Conservation (phyloP, 1,140 invertebrate species). For the Mactra quadrangularis region DNA sequence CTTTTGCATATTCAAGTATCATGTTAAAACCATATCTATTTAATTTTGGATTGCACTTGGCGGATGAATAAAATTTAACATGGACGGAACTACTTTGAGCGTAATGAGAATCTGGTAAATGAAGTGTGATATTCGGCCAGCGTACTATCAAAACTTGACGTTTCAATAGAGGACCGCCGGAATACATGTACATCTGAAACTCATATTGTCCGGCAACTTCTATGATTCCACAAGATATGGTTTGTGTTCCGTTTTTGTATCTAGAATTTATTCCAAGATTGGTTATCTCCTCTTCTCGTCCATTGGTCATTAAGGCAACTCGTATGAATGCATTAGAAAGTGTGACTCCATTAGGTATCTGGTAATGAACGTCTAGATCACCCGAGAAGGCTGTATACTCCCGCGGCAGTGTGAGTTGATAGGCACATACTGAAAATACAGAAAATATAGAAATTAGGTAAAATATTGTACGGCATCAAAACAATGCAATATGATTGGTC, state of each 20-base stretch:
- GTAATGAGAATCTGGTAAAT: constrained; percentile 35
- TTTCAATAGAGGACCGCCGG: constrained; percentile 22
- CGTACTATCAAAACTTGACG: constrained; percentile 39
- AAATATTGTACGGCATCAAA: too few species aligned
- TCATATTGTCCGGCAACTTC: constrained; percentile 58
- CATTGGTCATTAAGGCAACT: constrained; percentile 17
- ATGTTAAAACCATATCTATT: constrained; percentile 50
- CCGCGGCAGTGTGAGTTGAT: constrained; percentile 26
- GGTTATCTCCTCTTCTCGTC: constrained; percentile 20
- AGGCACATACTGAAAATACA: constrained; percentile 39
- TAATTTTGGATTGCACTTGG: constrained; percentile 50
- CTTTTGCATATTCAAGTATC: constrained; percentile 48
- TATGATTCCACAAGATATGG: constrained; percentile 46
- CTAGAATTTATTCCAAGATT: constrained; percentile 22
- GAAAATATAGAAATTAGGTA: too few species aligned
- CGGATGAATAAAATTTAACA: constrained; percentile 24
- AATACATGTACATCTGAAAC: constrained; percentile 46
- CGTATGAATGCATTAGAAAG: constrained; percentile 53
- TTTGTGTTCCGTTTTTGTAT: constrained; percentile 29
- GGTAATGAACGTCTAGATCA: constrained; percentile 38
- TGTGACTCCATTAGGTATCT: constrained; percentile 29
- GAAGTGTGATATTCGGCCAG: constrained; percentile 34
- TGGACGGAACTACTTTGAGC: constrained; percentile 61
- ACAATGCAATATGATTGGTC: too few species aligned
- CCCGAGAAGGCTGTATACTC: constrained; percentile 42